Conservation (phyloP, 2,888 invertebrate genomes). For the Aelia acuminata region DNA sequence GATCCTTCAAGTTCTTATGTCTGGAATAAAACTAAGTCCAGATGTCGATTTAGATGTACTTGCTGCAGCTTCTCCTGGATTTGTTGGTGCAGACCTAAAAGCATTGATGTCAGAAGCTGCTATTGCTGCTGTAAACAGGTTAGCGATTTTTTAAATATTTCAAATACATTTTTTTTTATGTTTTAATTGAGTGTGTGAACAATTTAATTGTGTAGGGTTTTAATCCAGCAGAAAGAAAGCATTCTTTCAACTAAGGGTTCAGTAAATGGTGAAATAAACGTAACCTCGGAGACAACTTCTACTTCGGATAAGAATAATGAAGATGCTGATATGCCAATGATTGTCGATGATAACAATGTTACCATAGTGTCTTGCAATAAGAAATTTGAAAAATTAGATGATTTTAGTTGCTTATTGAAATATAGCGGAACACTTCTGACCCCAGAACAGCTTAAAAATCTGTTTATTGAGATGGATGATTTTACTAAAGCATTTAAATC, state of each 20-base stretch:
- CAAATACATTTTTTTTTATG: not conserved
- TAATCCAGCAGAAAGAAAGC: not conserved
- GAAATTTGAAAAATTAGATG: slow-evolving; percentile 31
- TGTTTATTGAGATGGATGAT: slow-evolving; percentile 72
- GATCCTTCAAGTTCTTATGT: slow-evolving; percentile 82
- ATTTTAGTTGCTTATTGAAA: slow-evolving; percentile 15
- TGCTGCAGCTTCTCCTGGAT: slow-evolving; percentile 92
- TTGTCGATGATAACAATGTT: slow-evolving; percentile 57
- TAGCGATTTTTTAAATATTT: not conserved
- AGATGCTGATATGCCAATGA: not conserved
- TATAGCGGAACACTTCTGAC: slow-evolving; percentile 28
- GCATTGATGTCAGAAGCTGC: slow-evolving; percentile 90
- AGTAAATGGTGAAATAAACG: not conserved
- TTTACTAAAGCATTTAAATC: slow-evolving; percentile 83
- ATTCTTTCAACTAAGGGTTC: not conserved
- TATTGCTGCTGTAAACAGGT: slow-evolving; percentile 86
- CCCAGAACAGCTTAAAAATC: slow-evolving; percentile 37
- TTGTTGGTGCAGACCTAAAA: slow-evolving; percentile 94
- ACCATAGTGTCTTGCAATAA: not conserved
- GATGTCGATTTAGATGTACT: slow-evolving; percentile 78
- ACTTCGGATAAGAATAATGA: not conserved
- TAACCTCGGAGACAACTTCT: not conserved
- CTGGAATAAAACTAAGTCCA: slow-evolving; percentile 77
- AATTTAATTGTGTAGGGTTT: not conserved
- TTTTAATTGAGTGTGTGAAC: slow-evolving; percentile 67